Conservation (phyloP, 2,888 invertebrate genomes). For the Heliconius aoede region DNA sequence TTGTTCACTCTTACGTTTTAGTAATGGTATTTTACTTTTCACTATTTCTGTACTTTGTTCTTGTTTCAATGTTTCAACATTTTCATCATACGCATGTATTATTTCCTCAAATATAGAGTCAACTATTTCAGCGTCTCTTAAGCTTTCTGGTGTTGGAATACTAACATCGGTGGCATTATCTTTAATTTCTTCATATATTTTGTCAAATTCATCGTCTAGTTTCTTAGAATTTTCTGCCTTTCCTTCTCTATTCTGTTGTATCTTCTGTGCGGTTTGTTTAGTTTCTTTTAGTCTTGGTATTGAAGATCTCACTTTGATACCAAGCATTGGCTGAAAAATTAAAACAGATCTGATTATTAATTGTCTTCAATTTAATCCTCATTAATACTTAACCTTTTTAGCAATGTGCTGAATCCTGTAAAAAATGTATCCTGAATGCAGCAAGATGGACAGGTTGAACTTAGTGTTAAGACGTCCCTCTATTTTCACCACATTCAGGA, state of each 20-base stretch:
- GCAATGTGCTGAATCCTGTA: too few relatives aligned
- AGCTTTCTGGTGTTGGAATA: conserved; percentile 52
- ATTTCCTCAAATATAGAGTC: conserved; percentile 74
- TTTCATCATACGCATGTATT: conserved; percentile 71
- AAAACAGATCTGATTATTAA: not conserved
- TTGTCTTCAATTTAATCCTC: too few relatives aligned
- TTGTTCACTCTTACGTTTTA: conserved; percentile 63
- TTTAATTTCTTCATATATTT: conserved; percentile 69
- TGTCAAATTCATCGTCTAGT: conserved; percentile 73
- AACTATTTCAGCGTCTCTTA: conserved; percentile 64
- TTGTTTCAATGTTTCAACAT: conserved; percentile 55
- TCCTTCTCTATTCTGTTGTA: conserved; percentile 32
- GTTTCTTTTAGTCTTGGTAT: conserved; percentile 56
- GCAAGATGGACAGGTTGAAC: too few relatives aligned
- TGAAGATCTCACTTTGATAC: conserved; percentile 49
- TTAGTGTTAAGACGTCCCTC: too few relatives aligned
- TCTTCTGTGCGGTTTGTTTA: conserved; percentile 31
- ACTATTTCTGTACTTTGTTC: conserved; percentile 55
- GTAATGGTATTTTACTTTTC: conserved; percentile 67
- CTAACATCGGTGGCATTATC: conserved; percentile 46
- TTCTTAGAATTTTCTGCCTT: conserved; percentile 35
- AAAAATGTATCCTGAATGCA: too few relatives aligned
- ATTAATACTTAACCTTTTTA: too few relatives aligned
- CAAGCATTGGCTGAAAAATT: conserved; percentile 27
- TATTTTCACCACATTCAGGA: too few relatives aligned